These are phyloP conservation scores for Nasonia oneida DNA, from an alignment of 2,888 invertebrate species.

Conservation along the genomic window DNA sequence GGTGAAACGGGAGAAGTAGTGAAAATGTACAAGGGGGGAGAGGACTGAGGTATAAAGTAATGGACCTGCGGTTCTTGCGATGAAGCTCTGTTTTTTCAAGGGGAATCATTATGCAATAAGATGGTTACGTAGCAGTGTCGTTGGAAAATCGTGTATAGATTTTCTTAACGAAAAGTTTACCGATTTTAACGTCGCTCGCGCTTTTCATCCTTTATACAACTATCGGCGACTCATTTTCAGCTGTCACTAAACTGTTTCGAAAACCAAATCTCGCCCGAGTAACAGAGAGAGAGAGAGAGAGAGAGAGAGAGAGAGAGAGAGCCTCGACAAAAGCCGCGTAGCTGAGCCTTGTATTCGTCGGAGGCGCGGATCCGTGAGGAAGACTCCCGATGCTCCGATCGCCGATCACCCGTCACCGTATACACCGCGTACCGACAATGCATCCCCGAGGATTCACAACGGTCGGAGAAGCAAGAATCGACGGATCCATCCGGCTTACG, in stretches of 20 bases:
- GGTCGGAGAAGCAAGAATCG: constrained; percentile 50
- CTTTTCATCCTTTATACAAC: too few species aligned
- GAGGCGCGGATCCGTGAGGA: constrained; percentile 60
- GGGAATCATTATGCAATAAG: neutral
- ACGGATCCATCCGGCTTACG: constrained; percentile 1
- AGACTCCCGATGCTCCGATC: constrained; percentile 48
- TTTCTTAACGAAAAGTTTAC: too few species aligned
- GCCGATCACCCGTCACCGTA: neutral
- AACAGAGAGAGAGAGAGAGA: neutral
- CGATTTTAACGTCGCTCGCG: too few species aligned
- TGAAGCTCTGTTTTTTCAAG: neutral
- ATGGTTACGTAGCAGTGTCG: too few species aligned
- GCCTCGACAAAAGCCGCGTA: neutral
- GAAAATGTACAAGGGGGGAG: too few species aligned
- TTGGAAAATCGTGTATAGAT: too few species aligned
- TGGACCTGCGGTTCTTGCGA: neutral
- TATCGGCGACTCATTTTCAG: too few species aligned
- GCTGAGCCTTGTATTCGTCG: constrained; percentile 20
- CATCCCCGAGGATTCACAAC: constrained; percentile 29
- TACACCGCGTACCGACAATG: constrained; percentile 37
- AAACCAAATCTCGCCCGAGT: neutral
- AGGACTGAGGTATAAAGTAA: constrained; percentile 1
- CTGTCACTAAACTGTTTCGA: constrained; percentile 25
- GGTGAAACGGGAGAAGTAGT: neutral
- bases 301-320: too few species aligned